Conservation (phyloP, 2,113 vertebrate genomes). For the Canis aureus region DNA sequence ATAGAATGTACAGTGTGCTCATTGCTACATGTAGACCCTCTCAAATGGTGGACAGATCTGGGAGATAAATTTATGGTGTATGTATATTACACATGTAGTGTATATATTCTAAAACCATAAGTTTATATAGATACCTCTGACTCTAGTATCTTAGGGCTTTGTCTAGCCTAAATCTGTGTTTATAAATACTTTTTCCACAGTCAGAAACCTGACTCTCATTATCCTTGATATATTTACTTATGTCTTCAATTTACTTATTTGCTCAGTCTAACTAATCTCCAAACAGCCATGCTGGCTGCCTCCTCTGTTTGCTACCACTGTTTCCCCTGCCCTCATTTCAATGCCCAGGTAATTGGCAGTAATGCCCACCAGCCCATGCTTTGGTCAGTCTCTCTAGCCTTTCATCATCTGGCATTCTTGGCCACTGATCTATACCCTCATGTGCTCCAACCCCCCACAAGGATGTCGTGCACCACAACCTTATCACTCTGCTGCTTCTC, state of each 20-base stretch:
- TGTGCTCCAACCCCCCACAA: neutral
- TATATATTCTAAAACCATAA: neutral
- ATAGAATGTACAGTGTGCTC: neutral
- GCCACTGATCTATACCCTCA: neutral
- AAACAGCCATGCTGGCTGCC: neutral
- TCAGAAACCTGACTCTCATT: constrained; percentile 44
- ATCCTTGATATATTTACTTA: neutral
- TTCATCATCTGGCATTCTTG: neutral
- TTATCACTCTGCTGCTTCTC: neutral
- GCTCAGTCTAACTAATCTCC: neutral
- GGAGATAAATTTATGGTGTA: neutral
- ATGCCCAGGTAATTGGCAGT: neutral
- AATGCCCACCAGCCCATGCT: neutral
- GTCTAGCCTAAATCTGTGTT: neutral
- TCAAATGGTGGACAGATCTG: neutral
- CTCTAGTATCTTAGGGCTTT: neutral
- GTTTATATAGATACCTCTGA: constrained; percentile 8
- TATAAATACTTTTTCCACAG: neutral
- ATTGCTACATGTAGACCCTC: neutral
- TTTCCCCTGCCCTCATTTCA: neutral
- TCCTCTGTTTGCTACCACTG: neutral
- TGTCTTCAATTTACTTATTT: constrained; percentile 16
- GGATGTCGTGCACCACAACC: neutral
- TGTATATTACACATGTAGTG: neutral
- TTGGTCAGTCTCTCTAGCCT: neutral